Evolutionary conservation across 2,797 vertebrate genomes (phyloP).

Genomic region (Ptychobarbus kaznakovi): DNA sequence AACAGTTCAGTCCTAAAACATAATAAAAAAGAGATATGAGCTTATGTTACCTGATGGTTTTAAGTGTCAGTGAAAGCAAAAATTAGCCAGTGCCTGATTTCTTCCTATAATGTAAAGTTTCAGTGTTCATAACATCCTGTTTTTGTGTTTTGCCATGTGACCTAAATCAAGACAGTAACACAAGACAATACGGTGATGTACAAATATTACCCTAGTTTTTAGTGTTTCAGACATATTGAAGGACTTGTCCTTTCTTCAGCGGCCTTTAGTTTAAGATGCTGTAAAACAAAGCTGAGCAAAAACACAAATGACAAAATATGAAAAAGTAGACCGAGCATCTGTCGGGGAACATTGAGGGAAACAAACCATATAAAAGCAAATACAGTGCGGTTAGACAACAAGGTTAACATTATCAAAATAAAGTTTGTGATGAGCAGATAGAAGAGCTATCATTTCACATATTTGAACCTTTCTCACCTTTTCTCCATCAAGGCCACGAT

Average conservation of each 20-base stretch:
- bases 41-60: background rate
- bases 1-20: background rate
- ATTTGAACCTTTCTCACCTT: background rate
- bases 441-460: background rate
- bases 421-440: background rate
- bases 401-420: background rate
- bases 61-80: background rate
- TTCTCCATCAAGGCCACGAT: constrained; percentile 70
- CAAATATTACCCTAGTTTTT: background rate
- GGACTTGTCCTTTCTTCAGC: background rate
- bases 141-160: constrained; percentile 24
- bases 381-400: background rate
- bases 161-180: background rate
- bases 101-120: background rate
- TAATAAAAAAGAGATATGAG: background rate
- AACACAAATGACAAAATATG: background rate
- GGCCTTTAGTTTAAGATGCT: background rate
- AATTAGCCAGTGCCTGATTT: background rate
- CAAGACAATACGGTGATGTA: constrained; percentile 10
- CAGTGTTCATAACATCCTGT: background rate
- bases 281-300: background rate
- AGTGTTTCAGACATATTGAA: background rate
- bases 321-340: background rate
- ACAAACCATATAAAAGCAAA: background rate
- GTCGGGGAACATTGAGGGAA: background rate